These are phyloP conservation scores for Dione vanillae DNA, from an alignment of 2,888 invertebrate genomes.

Conservation along the genomic window DNA sequence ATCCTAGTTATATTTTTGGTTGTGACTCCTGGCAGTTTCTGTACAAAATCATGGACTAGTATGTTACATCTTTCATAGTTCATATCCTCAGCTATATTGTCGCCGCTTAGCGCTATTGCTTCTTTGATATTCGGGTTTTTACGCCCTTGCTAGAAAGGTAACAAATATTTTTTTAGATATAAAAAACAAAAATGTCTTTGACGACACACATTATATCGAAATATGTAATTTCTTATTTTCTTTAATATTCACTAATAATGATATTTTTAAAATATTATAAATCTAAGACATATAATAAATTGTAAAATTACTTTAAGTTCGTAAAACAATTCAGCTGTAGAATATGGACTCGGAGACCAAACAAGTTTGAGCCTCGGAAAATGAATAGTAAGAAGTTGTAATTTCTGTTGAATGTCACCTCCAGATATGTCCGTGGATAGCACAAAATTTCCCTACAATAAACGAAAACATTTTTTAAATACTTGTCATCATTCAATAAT, in stretches of 20 bases:
- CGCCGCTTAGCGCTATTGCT: conserved; percentile 89
- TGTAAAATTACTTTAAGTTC: conserved; percentile 90
- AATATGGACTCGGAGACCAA: conserved; percentile 98
- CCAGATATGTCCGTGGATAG: conserved; percentile 90
- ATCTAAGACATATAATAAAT: neutral
- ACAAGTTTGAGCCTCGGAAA: conserved; percentile 96
- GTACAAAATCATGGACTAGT: conserved; percentile 90
- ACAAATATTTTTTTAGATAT: neutral
- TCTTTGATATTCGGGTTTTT: conserved; percentile 90
- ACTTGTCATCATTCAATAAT: too few species aligned
- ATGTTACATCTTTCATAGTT: conserved; percentile 88
- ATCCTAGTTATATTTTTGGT: conserved; percentile 92
- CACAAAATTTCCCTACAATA: conserved; percentile 89
- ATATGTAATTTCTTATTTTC: too few species aligned
- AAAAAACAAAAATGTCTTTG: neutral
- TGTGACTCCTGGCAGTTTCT: conserved; percentile 94
- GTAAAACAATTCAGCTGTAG: conserved; percentile 97
- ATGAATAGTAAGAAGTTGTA: conserved; percentile 96
- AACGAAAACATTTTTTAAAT: neutral
- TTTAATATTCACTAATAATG: too few species aligned
- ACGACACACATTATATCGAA: too few species aligned
- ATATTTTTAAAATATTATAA: too few species aligned
- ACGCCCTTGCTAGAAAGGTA: conserved; percentile 86
- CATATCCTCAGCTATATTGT: conserved; percentile 85
- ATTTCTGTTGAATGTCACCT: conserved; percentile 92